phyloP scores from a whole-genome alignment of 2,888 invertebrate species.

The Chouioia cunea region DNA sequence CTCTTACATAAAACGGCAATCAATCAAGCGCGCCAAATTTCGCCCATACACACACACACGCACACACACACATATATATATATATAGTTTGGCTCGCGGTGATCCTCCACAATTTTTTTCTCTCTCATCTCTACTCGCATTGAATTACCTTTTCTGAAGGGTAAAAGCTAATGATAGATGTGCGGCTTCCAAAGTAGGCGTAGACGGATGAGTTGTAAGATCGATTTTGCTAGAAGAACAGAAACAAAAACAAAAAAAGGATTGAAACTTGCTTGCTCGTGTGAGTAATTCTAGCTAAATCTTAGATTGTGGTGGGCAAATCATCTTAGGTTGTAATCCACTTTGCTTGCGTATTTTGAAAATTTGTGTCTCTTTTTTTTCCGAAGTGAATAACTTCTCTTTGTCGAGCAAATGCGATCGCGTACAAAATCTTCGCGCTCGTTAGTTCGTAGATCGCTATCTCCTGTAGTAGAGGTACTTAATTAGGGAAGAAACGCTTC shows the following conservation, averaged over 20 bases:
- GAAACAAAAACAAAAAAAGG: too few species aligned
- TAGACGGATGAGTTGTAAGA: slow-evolving; percentile 32
- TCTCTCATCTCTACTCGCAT: slow-evolving; percentile 1
- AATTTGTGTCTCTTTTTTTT: neutral
- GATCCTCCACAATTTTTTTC: slow-evolving; percentile 14
- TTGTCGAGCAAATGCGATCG: neutral
- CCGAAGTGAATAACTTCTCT: slow-evolving; percentile 5
- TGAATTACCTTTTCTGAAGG: slow-evolving; percentile 22
- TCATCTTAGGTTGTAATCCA: too few species aligned
- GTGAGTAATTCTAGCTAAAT: too few species aligned
- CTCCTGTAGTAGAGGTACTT: slow-evolving; percentile 41
- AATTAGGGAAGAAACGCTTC: slow-evolving; percentile 48
- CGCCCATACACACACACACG: slow-evolving; percentile 1
- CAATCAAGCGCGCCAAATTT: slow-evolving; percentile 4
- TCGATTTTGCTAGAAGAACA: neutral
- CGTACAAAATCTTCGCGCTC: slow-evolving; percentile 20
- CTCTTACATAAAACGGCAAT: slow-evolving; percentile 8
- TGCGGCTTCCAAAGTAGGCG: slow-evolving; percentile 12
- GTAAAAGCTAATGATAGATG: slow-evolving; percentile 34
- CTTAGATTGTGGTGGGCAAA: too few species aligned
- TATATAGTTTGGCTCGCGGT: too few species aligned
- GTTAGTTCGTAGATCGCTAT: slow-evolving; percentile 38
- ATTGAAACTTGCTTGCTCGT: too few species aligned
- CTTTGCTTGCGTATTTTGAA: too few species aligned
- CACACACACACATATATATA: too few species aligned